A percentile compares a stretch with the other conserved stretches of the same genome.
These are phyloP conservation scores for Falco cherrug DNA, from an alignment of 2,797 vertebrate species.

Conservation along the genomic window DNA sequence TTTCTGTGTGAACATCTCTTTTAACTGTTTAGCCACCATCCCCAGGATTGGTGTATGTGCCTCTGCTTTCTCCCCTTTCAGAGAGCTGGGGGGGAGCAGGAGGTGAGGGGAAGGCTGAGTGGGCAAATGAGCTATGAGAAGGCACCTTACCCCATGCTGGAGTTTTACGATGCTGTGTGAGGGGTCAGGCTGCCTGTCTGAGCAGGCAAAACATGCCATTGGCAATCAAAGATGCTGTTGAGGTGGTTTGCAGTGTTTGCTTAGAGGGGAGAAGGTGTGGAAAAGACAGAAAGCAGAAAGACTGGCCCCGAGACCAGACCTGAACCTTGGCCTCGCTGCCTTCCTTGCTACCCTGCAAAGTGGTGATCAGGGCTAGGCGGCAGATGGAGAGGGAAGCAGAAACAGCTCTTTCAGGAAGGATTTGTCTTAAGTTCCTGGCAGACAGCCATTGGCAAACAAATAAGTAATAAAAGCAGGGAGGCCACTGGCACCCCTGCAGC, in stretches of 20 bases:
- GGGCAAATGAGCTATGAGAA: background rate
- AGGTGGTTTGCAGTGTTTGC: background rate
- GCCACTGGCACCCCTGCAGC: background rate
- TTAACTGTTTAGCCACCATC: slow-evolving; percentile 12
- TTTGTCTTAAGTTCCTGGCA: slow-evolving; percentile 18
- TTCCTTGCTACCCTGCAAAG: background rate
- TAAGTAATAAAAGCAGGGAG: slow-evolving; percentile 23
- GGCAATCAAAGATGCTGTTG: background rate
- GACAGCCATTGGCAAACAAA: slow-evolving; percentile 27
- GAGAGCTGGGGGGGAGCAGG: background rate
- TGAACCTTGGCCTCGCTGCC: background rate
- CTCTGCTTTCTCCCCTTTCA: background rate
- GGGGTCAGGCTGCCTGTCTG: background rate
- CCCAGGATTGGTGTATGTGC: background rate
- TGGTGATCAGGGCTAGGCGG: background rate
- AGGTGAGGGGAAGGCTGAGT: background rate
- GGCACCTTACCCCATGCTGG: background rate
- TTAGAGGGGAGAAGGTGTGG: background rate
- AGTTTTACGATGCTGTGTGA: background rate
- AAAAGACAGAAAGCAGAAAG: background rate
- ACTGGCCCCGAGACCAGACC: background rate
- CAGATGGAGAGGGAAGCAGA: slow-evolving; percentile 5
- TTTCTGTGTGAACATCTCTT: background rate
- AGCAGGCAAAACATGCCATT: background rate
- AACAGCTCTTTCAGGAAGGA: slow-evolving; percentile 3